phyloP scores from a whole-genome alignment of 2,888 invertebrate genomes.

The Hoplodrina ambigua region DNA sequence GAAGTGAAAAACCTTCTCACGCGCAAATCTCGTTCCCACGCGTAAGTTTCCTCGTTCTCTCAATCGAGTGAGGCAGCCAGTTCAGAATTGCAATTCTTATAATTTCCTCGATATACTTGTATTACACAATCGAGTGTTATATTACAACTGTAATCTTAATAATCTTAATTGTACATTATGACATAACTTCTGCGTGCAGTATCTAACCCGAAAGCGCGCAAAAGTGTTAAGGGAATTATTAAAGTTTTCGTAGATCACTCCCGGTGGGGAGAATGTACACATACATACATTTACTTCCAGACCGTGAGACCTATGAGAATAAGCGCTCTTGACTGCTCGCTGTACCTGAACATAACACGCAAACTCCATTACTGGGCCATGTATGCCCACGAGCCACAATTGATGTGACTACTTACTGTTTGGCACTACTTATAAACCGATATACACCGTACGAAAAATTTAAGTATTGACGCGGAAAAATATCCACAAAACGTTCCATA shows the following conservation, averaged over 20 bases:
- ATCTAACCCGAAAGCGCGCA: slow-evolving; percentile 18
- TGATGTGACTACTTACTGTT: slow-evolving; percentile 2
- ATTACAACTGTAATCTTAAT: slow-evolving; percentile 47
- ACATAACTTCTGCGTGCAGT: slow-evolving; percentile 12
- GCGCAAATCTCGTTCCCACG: slow-evolving; percentile 87
- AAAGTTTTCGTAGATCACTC: slow-evolving; percentile 42
- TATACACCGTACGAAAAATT: slow-evolving; percentile 6
- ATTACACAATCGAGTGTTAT: slow-evolving; percentile 41
- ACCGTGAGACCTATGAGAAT: slow-evolving; percentile 30
- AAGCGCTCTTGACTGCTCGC: slow-evolving; percentile 28
- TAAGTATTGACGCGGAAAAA: slow-evolving; percentile 6
- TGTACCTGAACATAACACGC: slow-evolving; percentile 49
- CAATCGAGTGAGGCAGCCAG: slow-evolving; percentile 70
- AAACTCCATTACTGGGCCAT: slow-evolving; percentile 55
- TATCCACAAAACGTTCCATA: slow-evolving; percentile 3
- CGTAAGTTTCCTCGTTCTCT: slow-evolving; percentile 79
- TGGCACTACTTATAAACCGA: slow-evolving; percentile 3
- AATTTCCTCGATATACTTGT: slow-evolving; percentile 50
- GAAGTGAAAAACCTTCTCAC: slow-evolving; percentile 81
- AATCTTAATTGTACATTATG: slow-evolving; percentile 21
- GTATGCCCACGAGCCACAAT: slow-evolving; percentile 32
- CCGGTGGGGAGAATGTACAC: slow-evolving; percentile 15
- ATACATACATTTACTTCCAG: slow-evolving; percentile 25
- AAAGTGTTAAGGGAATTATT: slow-evolving; percentile 14
- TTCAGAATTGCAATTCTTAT: slow-evolving; percentile 59